Evolutionary conservation across 1,140 invertebrate genomes (phyloP).

Genomic region (Doryteuthis pealeii): DNA sequence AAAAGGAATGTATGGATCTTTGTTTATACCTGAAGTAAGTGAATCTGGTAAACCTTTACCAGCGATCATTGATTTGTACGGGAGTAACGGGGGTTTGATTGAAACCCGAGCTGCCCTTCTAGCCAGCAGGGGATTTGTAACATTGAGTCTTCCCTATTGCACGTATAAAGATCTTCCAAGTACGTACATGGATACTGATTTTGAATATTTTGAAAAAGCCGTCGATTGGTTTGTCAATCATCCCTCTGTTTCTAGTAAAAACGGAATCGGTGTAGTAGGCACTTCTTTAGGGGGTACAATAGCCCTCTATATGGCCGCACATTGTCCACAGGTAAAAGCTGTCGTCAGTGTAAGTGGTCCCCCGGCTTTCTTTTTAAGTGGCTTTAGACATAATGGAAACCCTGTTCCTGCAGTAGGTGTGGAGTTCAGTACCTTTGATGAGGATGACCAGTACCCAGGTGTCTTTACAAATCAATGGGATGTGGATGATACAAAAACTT

Average conservation of each 20-base stretch:
- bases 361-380: constrained; percentile 6
- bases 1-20: no score
- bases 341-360: constrained; percentile 30
- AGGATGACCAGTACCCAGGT: background rate
- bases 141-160: constrained; percentile 42
- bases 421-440: background rate
- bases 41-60: constrained; percentile 25
- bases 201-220: constrained; percentile 29
- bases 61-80: constrained; percentile 54
- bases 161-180: constrained; percentile 41
- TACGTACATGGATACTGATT: background rate
- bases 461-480: background rate
- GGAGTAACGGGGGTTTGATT: constrained; percentile 35
- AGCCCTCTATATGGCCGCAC: constrained; percentile 24
- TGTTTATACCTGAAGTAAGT: no score
- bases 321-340: constrained; percentile 26
- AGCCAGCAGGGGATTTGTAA: constrained; percentile 43
- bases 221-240: constrained; percentile 29
- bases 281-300: constrained; percentile 33
- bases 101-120: constrained; percentile 46
- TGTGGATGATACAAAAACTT: background rate
- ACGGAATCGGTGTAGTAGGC: constrained; percentile 31
- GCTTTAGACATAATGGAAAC: background rate
- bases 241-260: constrained; percentile 11
- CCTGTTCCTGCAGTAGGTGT: background rate